phyloP scores from a whole-genome alignment of 2,888 invertebrate genomes.

The Sphaerophoria rueppellii region DNA sequence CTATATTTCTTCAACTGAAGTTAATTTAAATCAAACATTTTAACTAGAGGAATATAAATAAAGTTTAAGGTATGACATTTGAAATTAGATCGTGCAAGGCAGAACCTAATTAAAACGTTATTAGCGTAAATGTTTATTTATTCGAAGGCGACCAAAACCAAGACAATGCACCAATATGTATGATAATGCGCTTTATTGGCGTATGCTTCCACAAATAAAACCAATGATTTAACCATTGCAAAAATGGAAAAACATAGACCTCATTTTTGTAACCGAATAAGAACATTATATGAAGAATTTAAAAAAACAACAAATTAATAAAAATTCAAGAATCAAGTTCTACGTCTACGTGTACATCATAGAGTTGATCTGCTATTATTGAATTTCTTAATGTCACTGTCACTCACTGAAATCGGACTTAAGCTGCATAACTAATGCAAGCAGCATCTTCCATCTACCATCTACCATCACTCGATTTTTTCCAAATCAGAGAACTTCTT shows the following conservation, averaged over 20 bases:
- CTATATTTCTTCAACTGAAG: too few species aligned
- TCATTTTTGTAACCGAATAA: not conserved
- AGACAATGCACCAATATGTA: too few species aligned
- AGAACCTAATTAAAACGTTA: too few species aligned
- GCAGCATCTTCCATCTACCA: not conserved
- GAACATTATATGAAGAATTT: not conserved
- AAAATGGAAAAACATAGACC: not conserved
- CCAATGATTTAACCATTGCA: too few species aligned
- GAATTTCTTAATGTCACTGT: conserved; percentile 47
- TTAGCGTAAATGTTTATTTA: too few species aligned
- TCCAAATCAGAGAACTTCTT: conserved; percentile 49
- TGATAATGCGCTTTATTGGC: too few species aligned
- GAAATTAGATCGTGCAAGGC: too few species aligned
- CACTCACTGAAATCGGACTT: conserved; percentile 48
- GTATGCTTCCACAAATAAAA: too few species aligned
- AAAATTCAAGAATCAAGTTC: conserved; percentile 37
- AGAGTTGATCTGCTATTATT: conserved; percentile 18
- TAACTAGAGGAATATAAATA: too few species aligned
- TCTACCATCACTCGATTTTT: conserved; percentile 35
- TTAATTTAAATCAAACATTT: too few species aligned
- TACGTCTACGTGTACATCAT: conserved; percentile 26
- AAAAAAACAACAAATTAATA: conserved; percentile 22
- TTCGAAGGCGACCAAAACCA: too few species aligned
- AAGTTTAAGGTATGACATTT: too few species aligned
- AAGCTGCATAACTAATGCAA: conserved; percentile 56